Conservation (phyloP, 2,113 vertebrate species). For the Chrysochloris asiatica region DNA sequence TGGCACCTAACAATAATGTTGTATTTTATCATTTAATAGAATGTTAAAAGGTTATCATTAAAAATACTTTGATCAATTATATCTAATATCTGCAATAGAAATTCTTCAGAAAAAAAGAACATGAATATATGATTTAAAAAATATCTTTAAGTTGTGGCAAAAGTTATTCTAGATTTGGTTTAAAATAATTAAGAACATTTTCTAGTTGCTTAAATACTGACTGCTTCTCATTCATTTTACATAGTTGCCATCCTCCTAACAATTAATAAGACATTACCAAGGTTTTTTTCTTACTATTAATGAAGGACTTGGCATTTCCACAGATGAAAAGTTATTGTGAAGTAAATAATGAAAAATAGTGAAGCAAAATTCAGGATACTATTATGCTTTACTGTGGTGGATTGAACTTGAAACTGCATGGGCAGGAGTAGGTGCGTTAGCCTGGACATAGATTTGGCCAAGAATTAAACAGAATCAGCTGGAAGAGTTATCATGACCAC, state of each 20-base stretch:
- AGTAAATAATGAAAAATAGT: neutral
- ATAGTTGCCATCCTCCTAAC: neutral
- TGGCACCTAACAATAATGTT: too few relatives aligned
- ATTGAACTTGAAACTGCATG: neutral
- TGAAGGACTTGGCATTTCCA: neutral
- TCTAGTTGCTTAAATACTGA: neutral
- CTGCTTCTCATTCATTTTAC: slow-evolving; percentile 11
- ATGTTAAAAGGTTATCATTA: neutral
- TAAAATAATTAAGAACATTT: slow-evolving; percentile 33
- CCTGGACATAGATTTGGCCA: neutral
- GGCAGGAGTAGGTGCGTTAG: neutral
- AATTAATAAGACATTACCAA: neutral
- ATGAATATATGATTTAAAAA: slow-evolving; percentile 12
- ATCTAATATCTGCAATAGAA: neutral
- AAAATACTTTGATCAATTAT: neutral
- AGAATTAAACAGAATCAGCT: neutral
- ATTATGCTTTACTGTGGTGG: neutral
- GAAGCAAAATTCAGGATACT: neutral
- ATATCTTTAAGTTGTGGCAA: neutral
- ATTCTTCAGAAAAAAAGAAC: slow-evolving; percentile 23
- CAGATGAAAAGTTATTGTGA: slow-evolving; percentile 15
- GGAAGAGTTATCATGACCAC: neutral
- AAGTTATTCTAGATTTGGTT: slow-evolving; percentile 29
- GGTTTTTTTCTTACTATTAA: slow-evolving; percentile 31
- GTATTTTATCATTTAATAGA: neutral